These are phyloP conservation scores for Cacoxenus indagator DNA, from an alignment of 2,888 invertebrate genomes.

Conservation along the genomic window DNA sequence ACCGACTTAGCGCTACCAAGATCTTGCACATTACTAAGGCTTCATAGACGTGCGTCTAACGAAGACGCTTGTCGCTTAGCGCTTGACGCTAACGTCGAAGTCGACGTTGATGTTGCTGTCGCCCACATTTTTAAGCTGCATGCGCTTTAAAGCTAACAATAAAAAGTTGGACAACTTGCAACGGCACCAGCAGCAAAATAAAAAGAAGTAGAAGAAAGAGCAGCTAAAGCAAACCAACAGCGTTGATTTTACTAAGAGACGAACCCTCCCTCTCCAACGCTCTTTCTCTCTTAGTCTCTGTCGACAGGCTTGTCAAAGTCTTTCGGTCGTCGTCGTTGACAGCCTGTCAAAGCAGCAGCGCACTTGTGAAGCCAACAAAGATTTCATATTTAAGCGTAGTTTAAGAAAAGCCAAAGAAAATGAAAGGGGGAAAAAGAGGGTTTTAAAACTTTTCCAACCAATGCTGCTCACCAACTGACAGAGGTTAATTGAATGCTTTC, in stretches of 20 bases:
- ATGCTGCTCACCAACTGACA: too few relatives aligned
- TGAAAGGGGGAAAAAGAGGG: background rate
- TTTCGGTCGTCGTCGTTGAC: background rate
- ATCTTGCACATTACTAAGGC: constrained; percentile 46
- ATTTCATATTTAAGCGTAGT: background rate
- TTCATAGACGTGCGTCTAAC: constrained; percentile 33
- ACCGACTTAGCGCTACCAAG: background rate
- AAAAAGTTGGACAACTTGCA: background rate
- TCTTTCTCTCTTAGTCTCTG: too few relatives aligned
- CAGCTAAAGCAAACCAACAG: background rate
- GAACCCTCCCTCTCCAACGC: background rate
- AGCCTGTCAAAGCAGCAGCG: background rate
- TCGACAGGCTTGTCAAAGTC: background rate
- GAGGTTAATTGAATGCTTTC: constrained; percentile 2
- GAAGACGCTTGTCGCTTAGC: too few relatives aligned
- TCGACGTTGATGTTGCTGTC: constrained; percentile 38
- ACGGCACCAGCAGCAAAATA: too few relatives aligned
- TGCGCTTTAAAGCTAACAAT: constrained; percentile 2
- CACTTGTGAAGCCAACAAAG: constrained; percentile 12
- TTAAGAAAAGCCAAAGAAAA: background rate
- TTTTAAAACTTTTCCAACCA: too few relatives aligned
- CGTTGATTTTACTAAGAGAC: background rate
- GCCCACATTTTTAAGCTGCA: background rate
- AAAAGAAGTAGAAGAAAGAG: background rate
- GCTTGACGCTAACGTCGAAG: too few relatives aligned